Percentiles rank a stretch among this genome's conserved stretches.
phyloP scores from a whole-genome alignment of 2,888 invertebrate species.

The Galerucella pusilla region DNA sequence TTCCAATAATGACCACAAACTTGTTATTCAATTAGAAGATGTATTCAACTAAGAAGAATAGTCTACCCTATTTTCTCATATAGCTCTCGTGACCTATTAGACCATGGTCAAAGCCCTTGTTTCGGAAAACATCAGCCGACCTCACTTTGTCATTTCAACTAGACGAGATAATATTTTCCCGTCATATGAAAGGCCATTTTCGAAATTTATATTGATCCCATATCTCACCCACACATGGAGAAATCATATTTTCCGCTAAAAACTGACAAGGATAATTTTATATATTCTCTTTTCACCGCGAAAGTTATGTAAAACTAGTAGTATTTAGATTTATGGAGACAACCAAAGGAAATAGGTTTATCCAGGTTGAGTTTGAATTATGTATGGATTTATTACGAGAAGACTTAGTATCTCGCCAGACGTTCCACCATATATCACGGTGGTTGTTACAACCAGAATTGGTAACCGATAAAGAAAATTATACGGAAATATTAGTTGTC shows the following conservation, averaged over 20 bases:
- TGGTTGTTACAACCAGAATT: neutral
- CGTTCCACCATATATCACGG: neutral
- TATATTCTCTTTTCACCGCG: slow-evolving; percentile 34
- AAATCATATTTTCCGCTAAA: slow-evolving; percentile 37
- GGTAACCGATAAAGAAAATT: neutral
- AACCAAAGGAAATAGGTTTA: slow-evolving; percentile 44
- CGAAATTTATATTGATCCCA: slow-evolving; percentile 36
- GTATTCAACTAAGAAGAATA: neutral
- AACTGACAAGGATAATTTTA: slow-evolving; percentile 32
- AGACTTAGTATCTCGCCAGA: neutral
- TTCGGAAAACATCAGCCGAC: slow-evolving; percentile 21
- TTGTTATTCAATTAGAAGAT: too few species aligned
- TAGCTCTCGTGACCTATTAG: slow-evolving; percentile 10
- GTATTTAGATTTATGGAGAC: slow-evolving; percentile 44
- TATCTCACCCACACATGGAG: slow-evolving; percentile 30
- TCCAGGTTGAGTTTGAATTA: slow-evolving; percentile 44
- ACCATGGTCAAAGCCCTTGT: slow-evolving; percentile 15
- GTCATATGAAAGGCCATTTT: slow-evolving; percentile 25
- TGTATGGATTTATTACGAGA: slow-evolving; percentile 32
- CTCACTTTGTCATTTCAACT: slow-evolving; percentile 29
- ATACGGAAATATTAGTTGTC: neutral
- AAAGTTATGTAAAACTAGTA: slow-evolving; percentile 42
- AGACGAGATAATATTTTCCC: slow-evolving; percentile 32
- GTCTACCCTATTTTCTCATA: neutral
- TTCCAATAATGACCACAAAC: neutral